Percentiles rank a stretch among this genome's conserved stretches.
Conservation (phyloP, 2,888 invertebrate genomes). For the Harpalus rubripes region DNA sequence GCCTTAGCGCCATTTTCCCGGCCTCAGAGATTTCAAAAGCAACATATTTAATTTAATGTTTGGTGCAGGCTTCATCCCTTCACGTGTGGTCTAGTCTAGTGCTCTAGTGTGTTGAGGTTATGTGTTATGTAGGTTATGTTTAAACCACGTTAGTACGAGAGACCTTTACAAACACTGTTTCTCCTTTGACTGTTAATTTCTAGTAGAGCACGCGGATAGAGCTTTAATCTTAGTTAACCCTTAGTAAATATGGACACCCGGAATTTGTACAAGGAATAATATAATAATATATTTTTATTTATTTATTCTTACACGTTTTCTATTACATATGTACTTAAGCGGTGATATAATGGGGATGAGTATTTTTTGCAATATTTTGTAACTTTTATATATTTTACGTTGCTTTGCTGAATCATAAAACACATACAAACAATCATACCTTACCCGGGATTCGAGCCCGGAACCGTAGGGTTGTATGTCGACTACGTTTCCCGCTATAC, state of each 20-base stretch:
- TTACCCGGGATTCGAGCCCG: no score
- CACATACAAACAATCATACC: no score
- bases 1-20: neutral
- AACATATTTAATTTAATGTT: slow-evolving; percentile 32
- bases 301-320: no score
- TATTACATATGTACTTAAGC: no score
- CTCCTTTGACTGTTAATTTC: slow-evolving; percentile 29
- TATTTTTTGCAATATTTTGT: no score
- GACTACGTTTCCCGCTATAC: no score
- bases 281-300: no score
- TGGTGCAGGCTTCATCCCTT: neutral
- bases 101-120: neutral
- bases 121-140: neutral
- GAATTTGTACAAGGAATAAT: neutral
- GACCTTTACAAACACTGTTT: slow-evolving; percentile 8
- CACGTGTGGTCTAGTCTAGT: neutral
- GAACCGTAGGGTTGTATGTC: no score
- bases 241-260: neutral
- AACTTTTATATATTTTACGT: no score
- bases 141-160: neutral
- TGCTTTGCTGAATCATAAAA: no score
- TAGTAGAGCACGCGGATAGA: neutral
- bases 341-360: no score
- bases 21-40: neutral
- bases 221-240: neutral